Percentiles rank a stretch among this genome's conserved stretches.
Evolutionary conservation across 2,113 vertebrate species (phyloP).

Genomic region (Paradoxurus hermaphroditus): DNA sequence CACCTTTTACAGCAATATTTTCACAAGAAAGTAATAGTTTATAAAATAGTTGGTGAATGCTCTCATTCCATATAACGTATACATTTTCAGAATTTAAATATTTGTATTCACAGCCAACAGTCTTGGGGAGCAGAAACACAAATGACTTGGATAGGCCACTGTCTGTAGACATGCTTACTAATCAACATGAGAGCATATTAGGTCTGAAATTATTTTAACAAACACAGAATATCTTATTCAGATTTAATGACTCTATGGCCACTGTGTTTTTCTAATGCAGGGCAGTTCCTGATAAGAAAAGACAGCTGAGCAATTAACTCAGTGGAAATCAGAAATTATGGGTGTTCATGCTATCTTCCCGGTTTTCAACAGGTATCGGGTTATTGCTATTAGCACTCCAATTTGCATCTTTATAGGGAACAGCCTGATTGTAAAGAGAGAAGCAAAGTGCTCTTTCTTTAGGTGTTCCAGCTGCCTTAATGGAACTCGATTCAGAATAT

Average conservation of each 20-base stretch:
- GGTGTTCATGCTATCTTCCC: not conserved
- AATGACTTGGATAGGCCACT: conserved; percentile 56
- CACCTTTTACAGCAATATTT: conserved; percentile 32
- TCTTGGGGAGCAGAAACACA: conserved; percentile 54
- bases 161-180: conserved; percentile 53
- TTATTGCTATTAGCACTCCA: not conserved
- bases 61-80: conserved; percentile 62
- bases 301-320: conserved; percentile 65
- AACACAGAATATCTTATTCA: conserved; percentile 31
- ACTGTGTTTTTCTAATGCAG: conserved; percentile 60
- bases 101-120: conserved; percentile 44
- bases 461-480: not conserved
- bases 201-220: conserved; percentile 64
- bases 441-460: not conserved
- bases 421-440: not conserved
- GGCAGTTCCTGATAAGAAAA: not conserved
- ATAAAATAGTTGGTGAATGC: conserved; percentile 31
- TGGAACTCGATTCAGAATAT: conserved; percentile 35
- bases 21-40: conserved; percentile 51
- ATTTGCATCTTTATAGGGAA: conserved; percentile 51
- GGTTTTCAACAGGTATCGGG: not conserved
- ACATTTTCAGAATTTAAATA: conserved; percentile 50
- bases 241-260: conserved; percentile 18
- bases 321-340: not conserved
- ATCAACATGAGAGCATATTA: conserved; percentile 64